Conservation (phyloP, 2,113 vertebrate genomes). For the Centropus unirufus region DNA sequence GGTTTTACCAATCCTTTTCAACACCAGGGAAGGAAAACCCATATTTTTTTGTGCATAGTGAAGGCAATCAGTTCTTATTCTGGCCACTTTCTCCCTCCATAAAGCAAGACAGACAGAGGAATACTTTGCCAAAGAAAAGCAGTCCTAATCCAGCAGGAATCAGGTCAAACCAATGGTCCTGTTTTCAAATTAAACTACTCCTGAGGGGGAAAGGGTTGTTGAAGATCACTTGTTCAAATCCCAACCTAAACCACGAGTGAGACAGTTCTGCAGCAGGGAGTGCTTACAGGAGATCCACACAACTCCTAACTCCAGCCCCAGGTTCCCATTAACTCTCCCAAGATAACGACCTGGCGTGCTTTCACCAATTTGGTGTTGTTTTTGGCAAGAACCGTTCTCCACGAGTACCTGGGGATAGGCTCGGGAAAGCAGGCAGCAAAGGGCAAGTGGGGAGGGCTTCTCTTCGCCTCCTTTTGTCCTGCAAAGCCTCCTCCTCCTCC, state of each 20-base stretch:
- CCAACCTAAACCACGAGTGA: fast-evolving
- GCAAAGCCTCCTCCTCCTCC: background rate
- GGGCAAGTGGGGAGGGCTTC: background rate
- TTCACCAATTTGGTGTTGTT: fast-evolving
- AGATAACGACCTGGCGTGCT: background rate
- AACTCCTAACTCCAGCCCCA: fast-evolving
- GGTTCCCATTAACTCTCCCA: background rate
- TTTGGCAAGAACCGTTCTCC: background rate
- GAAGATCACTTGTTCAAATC: background rate
- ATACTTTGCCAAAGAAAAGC: background rate
- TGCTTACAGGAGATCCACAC: fast-evolving
- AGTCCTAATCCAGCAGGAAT: background rate
- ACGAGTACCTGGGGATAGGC: fast-evolving
- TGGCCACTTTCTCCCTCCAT: background rate
- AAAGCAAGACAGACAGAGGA: background rate
- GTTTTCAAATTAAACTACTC: background rate
- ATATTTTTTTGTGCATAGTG: background rate
- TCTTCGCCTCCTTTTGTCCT: background rate
- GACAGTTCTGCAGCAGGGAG: fast-evolving
- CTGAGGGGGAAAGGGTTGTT: background rate
- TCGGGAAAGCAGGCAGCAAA: background rate
- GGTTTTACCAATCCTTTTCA: background rate
- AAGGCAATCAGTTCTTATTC: background rate
- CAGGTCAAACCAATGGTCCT: background rate
- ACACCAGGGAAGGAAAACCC: background rate